Percentiles rank a stretch among this genome's conserved stretches.
Conservation (phyloP, 30 jellyfish, hydroid and myxozoan genomes). For the Sanderia malayensis region DNA sequence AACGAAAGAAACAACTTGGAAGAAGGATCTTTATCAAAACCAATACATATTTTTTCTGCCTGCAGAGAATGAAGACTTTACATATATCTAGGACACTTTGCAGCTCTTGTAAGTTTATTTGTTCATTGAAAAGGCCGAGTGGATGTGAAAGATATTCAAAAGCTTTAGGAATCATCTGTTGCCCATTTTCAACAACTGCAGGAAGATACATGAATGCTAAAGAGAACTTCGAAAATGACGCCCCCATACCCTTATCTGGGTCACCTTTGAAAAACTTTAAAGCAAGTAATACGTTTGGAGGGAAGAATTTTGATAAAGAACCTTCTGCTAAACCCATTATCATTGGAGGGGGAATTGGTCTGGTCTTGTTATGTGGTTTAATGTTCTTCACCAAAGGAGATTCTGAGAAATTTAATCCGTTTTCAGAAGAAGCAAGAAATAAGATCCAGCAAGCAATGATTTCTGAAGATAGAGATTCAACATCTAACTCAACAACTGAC, state of each 20-base stretch:
- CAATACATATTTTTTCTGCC: not conserved
- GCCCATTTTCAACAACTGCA: too few species aligned
- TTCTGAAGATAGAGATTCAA: too few species aligned
- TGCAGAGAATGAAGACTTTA: too few species aligned
- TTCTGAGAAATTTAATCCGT: constrained; percentile 19
- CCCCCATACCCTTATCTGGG: constrained; percentile 32
- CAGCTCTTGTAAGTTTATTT: too few species aligned
- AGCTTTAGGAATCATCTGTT: too few species aligned
- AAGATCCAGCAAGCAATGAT: not conserved
- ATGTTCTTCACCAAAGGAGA: constrained; percentile 26
- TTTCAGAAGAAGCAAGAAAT: constrained; percentile 22
- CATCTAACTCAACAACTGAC: too few species aligned
- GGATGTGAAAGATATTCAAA: too few species aligned
- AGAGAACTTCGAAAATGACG: not conserved
- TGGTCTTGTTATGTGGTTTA: not conserved
- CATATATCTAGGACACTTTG: too few species aligned
- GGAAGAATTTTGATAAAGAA: not conserved
- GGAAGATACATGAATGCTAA: not conserved
- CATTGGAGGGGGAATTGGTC: constrained; percentile 10
- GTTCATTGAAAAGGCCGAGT: too few species aligned
- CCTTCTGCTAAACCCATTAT: constrained; percentile 3
- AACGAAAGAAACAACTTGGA: not conserved
- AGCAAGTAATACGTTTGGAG: constrained; percentile 44
- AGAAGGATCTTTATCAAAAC: not conserved
- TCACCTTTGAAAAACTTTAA: constrained; percentile 41